A percentile compares a stretch with the other conserved stretches of the same genome.
Evolutionary conservation across 2,113 vertebrate species (phyloP).

Genomic region (Pteruthius melanotis): DNA sequence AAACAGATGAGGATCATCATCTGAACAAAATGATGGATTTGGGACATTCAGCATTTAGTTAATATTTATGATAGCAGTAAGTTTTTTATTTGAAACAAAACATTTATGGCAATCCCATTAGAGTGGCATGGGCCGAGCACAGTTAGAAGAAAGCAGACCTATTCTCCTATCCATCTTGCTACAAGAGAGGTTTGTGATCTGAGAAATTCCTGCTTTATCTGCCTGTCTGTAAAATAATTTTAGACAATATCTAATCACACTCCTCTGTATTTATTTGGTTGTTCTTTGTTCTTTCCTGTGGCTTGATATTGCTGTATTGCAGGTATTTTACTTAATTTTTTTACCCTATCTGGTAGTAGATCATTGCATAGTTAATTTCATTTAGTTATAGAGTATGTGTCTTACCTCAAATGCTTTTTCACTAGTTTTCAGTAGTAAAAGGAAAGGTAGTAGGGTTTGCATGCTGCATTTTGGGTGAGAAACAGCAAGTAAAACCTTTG

Average conservation of each 20-base stretch:
- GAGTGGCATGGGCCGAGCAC: neutral
- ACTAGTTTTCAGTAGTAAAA: neutral
- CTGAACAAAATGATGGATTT: neutral
- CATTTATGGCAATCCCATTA: neutral
- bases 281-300: neutral
- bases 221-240: neutral
- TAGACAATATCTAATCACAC: accelerated
- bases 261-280: neutral
- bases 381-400: neutral
- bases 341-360: neutral
- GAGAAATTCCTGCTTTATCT: neutral
- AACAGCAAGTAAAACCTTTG: neutral
- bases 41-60: neutral
- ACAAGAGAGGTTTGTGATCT: neutral
- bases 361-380: neutral
- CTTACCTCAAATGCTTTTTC: neutral
- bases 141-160: neutral
- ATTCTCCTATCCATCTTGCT: neutral
- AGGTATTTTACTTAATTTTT: neutral
- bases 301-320: neutral
- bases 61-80: conserved; percentile 7
- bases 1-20: neutral
- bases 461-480: neutral
- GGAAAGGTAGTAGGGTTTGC: neutral
- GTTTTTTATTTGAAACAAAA: conserved; percentile 33